Conservation (phyloP, 2,888 invertebrate species). For the Dione vanillae region DNA sequence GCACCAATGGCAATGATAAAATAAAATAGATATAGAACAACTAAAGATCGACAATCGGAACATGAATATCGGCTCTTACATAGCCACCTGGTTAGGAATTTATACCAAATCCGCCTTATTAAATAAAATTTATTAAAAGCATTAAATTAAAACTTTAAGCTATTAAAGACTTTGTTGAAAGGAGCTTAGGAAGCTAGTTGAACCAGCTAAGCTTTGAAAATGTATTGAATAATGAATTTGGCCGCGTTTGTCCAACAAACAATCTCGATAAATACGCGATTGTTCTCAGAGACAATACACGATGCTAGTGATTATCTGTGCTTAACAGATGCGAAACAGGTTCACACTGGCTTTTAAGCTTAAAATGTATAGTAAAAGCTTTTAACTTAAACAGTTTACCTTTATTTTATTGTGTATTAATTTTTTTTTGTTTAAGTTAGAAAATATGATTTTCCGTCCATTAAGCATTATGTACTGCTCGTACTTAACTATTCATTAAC, state of each 20-base stretch:
- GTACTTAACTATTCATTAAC: too few species aligned
- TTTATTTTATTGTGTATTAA: neutral
- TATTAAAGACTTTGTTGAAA: conserved; percentile 12
- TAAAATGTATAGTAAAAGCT: conserved; percentile 12
- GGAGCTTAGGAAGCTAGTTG: conserved; percentile 13
- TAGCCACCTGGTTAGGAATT: conserved; percentile 13
- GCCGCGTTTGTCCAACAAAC: conserved; percentile 33
- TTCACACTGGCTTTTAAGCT: conserved; percentile 21
- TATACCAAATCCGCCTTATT: conserved; percentile 5
- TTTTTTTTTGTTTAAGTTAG: neutral
- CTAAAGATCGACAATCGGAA: conserved; percentile 11
- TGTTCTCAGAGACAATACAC: conserved; percentile 39
- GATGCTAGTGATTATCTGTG: conserved; percentile 34
- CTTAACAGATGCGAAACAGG: conserved; percentile 34
- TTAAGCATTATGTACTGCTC: too few species aligned
- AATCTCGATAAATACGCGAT: conserved; percentile 41
- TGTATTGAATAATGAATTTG: conserved; percentile 32
- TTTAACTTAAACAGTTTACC: neutral
- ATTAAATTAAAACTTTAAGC: conserved; percentile 17
- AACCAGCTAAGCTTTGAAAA: conserved; percentile 19
- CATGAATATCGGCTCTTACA: neutral
- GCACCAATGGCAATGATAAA: neutral
- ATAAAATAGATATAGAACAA: conserved; percentile 11
- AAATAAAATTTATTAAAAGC: conserved; percentile 22
- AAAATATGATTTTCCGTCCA: too few species aligned